phyloP scores from a whole-genome alignment of 2,888 invertebrate genomes.

The Eueremaeus valkanovi region DNA sequence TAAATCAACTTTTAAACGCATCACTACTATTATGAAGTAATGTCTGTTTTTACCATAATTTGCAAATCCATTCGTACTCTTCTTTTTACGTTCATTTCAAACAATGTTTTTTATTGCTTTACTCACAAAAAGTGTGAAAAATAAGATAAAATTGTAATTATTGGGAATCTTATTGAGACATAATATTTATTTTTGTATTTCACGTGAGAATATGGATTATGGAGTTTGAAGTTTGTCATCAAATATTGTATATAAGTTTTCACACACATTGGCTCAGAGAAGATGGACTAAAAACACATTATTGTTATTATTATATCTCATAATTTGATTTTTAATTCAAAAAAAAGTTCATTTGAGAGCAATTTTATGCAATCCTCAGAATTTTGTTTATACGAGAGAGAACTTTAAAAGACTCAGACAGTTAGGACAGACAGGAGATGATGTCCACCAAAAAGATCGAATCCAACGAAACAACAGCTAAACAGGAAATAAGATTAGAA shows the following conservation, averaged over 20 bases:
- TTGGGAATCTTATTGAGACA: background rate
- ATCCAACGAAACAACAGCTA: background rate
- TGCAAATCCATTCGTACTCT: constrained; percentile 10
- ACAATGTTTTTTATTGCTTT: background rate
- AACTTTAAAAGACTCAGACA: background rate
- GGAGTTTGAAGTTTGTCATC: background rate
- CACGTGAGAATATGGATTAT: background rate
- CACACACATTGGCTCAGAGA: background rate
- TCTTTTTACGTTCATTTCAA: background rate
- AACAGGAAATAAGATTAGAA: constrained; percentile 23
- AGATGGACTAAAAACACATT: too few relatives aligned
- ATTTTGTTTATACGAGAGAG: background rate
- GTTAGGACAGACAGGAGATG: background rate
- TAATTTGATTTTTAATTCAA: background rate
- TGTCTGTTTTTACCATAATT: constrained; percentile 5
- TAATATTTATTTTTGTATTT: background rate
- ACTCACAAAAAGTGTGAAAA: background rate
- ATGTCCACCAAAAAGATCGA: background rate
- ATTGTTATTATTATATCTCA: background rate
- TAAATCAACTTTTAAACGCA: background rate
- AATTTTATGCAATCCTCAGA: background rate
- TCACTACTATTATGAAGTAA: constrained; percentile 9
- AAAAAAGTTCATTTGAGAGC: background rate
- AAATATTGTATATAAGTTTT: background rate
- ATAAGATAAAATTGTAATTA: background rate